Percentiles rank a stretch among this genome's conserved stretches.
phyloP scores from a whole-genome alignment of 1,140 invertebrate genomes.

The Microplitis demolitor region DNA sequence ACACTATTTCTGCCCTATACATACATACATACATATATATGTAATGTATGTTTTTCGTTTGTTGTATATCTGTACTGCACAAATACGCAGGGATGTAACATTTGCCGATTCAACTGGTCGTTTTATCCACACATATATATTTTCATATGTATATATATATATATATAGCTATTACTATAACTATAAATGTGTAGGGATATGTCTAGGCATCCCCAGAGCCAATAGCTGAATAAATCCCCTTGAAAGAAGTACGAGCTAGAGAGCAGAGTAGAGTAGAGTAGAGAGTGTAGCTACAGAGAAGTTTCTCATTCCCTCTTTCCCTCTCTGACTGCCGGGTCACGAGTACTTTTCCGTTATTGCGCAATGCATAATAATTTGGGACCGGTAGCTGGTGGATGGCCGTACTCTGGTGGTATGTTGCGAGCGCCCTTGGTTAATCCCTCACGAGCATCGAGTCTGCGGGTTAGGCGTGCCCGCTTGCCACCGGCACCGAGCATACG shows the following conservation, averaged over 20 bases:
- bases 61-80: too few species aligned
- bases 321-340: neutral
- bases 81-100: neutral
- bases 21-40: too few species aligned
- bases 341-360: conserved; percentile 46
- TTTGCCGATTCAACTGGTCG: neutral
- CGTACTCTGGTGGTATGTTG: neutral
- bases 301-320: neutral
- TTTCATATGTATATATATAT: neutral
- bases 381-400: conserved; percentile 9
- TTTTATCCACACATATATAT: neutral
- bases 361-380: conserved; percentile 47
- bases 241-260: neutral
- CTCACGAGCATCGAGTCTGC: conserved; percentile 40
- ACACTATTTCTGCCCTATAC: too few species aligned
- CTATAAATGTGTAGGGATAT: neutral
- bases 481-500: neutral
- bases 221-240: neutral
- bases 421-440: conserved; percentile 43
- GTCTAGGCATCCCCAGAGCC: neutral
- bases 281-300: too few species aligned
- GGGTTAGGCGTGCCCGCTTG: conserved; percentile 44
- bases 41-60: too few species aligned
- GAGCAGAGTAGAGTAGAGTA: neutral
- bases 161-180: neutral